Conservation (phyloP, 2,888 invertebrate species). For the Drosophila picticornis region DNA sequence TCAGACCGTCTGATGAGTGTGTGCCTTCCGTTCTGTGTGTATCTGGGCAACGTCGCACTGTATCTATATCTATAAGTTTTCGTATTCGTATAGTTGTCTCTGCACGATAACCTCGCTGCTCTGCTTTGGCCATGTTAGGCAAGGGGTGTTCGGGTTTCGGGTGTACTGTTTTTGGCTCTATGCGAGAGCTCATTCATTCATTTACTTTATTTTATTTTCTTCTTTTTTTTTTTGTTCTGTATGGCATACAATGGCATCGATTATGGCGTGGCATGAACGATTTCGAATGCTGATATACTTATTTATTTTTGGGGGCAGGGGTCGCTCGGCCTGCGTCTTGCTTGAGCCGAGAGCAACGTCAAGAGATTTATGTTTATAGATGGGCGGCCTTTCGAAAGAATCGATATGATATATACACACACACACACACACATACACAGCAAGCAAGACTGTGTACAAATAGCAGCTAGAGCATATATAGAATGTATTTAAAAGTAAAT, state of each 20-base stretch:
- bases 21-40: constrained; percentile 47
- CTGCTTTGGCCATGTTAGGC: neutral
- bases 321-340: constrained; percentile 23
- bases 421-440: constrained; percentile 11
- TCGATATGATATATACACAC: constrained; percentile 59
- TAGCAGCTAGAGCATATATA: constrained; percentile 25
- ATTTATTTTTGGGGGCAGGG: constrained; percentile 34
- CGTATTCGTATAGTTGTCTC: constrained; percentile 45
- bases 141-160: constrained; percentile 45
- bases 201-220: neutral
- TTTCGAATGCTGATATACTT: constrained; percentile 49
- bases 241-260: constrained; percentile 73
- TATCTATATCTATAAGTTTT: constrained; percentile 46
- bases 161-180: constrained; percentile 66
- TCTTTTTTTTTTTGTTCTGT: constrained; percentile 13
- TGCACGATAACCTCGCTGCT: constrained; percentile 57
- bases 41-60: constrained; percentile 30
- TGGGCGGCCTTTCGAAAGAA: constrained; percentile 67
- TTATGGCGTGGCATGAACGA: constrained; percentile 54
- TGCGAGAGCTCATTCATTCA: constrained; percentile 54
- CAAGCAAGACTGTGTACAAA: constrained; percentile 7
- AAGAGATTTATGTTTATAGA: constrained; percentile 65
- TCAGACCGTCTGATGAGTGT: neutral
- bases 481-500: constrained; percentile 50
- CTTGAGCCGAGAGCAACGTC: constrained; percentile 42